Conservation (phyloP, 64 coral and sea anemone species). For the Porites lutea region DNA sequence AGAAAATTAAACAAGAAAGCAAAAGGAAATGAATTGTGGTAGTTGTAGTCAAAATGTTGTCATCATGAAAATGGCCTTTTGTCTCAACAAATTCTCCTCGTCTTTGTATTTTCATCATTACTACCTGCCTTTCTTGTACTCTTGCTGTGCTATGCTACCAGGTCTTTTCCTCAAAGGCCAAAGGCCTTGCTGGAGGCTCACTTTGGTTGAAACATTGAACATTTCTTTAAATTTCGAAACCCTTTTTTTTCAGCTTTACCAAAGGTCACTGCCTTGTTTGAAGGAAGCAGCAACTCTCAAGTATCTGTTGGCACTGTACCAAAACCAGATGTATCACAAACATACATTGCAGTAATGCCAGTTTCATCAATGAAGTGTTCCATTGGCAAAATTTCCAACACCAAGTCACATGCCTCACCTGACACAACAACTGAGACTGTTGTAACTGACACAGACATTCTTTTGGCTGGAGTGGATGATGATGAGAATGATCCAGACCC, state of each 20-base stretch:
- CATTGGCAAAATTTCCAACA: constrained; percentile 56
- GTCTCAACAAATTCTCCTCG: too few relatives aligned
- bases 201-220: neutral
- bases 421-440: constrained; percentile 87
- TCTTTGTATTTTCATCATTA: too few relatives aligned
- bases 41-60: too few relatives aligned
- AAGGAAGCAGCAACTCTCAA: constrained; percentile 43
- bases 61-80: too few relatives aligned
- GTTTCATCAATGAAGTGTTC: constrained; percentile 64
- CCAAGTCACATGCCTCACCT: constrained; percentile 52
- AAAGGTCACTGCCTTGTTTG: constrained; percentile 67
- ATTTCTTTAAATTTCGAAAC: neutral
- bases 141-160: too few relatives aligned
- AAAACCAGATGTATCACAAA: constrained; percentile 83
- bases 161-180: too few relatives aligned
- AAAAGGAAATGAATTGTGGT: too few relatives aligned
- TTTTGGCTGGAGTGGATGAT: constrained; percentile 92
- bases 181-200: too few relatives aligned
- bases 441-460: constrained; percentile 87
- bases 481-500: constrained; percentile 83
- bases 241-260: constrained; percentile 57
- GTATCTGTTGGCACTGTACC: constrained; percentile 71
- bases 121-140: too few relatives aligned
- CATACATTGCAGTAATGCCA: constrained; percentile 86
- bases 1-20: too few relatives aligned